Evolutionary conservation across 2,113 vertebrate genomes (phyloP).

Genomic region (Balaeniceps rex): DNA sequence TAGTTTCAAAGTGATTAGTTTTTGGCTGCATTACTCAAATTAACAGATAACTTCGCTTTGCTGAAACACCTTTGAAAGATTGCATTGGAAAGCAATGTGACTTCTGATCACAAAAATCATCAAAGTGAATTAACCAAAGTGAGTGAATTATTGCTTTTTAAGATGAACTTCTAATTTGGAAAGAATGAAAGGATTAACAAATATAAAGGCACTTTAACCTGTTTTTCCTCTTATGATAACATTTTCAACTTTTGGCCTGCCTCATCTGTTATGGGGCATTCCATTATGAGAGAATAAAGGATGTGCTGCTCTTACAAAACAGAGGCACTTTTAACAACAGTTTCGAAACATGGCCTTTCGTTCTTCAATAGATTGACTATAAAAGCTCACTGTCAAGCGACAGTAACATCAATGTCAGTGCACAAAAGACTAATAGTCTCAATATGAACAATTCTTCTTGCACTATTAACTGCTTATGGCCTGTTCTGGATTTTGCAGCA

Average conservation of each 20-base stretch:
- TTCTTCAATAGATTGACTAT: slow-evolving; percentile 43
- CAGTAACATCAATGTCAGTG: slow-evolving; percentile 55
- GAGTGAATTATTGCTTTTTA: background rate
- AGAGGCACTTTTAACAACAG: slow-evolving; percentile 57
- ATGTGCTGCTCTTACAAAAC: slow-evolving; percentile 45
- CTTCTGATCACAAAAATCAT: slow-evolving; percentile 15
- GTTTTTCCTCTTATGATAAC: background rate
- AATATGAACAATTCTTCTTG: slow-evolving; percentile 20
- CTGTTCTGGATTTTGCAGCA: background rate
- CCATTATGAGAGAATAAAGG: slow-evolving; percentile 52
- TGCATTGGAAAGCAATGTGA: background rate
- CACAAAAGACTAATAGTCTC: slow-evolving; percentile 30
- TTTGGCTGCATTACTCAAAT: background rate
- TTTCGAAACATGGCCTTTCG: slow-evolving; percentile 52
- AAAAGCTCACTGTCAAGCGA: slow-evolving; percentile 64
- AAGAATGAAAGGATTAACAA: background rate
- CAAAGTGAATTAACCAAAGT: background rate
- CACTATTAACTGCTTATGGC: background rate
- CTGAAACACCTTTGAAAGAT: background rate
- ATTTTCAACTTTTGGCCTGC: slow-evolving; percentile 32
- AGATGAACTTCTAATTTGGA: slow-evolving; percentile 5
- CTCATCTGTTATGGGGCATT: slow-evolving; percentile 23
- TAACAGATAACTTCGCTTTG: background rate
- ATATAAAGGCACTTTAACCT: background rate
- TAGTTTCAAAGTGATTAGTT: background rate